Base-by-base conservation (phyloP, 2,888 invertebrate genomes). In the Pristionchus maxplancki region DNA sequence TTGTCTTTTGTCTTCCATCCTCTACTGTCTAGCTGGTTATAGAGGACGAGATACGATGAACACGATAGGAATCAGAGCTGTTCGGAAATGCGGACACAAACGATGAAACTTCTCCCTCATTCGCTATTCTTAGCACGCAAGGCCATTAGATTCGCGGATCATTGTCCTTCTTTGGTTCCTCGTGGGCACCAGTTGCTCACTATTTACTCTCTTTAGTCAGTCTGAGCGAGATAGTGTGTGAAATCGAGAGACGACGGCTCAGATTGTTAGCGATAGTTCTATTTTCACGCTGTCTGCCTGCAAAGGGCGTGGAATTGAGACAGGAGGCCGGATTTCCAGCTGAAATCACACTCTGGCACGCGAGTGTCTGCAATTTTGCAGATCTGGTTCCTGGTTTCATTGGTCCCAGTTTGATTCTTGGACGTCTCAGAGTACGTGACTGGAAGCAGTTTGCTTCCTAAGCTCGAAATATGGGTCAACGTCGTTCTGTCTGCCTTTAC, bases 81-180 rank as follows among this genome's bases (percentile, higher is more conserved):
- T 37, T 71, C 71, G 71, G 71, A 71, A 71, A 71, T 71, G 71
- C 37, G 28, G 71, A 71, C 13, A 44, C 44, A 31, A 71, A 37
- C 71, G 37, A 17, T 37, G 71, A 71, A 71, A 37, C 31, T 13
- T 71, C 71, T 13, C 34, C 31, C 37, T 71, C 71, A 17, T 31
- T 37, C 6, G 71, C 17, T 37, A 71, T 31, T 71, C 37, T 28
- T 17, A 37, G 20, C 71, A 37, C 71, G 71, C 71, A 37, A 37
- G 2, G 37, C 2, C 34, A 28, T 64, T 13, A 6, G 64, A 71
- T 15, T 71, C 20, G 15, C 53, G 53, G 44, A 44, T 44, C 44
- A 44, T 44, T 44, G 44, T 44, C 44, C 11, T 44, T 6, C 44
- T 44, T 44, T 58, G 5, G 24, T 58, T 58, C 53, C 53, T 58